Percentiles rank a stretch among this genome's conserved stretches.
Evolutionary conservation across 1,140 invertebrate species (phyloP).

Genomic region (Sminthurides bifidus): DNA sequence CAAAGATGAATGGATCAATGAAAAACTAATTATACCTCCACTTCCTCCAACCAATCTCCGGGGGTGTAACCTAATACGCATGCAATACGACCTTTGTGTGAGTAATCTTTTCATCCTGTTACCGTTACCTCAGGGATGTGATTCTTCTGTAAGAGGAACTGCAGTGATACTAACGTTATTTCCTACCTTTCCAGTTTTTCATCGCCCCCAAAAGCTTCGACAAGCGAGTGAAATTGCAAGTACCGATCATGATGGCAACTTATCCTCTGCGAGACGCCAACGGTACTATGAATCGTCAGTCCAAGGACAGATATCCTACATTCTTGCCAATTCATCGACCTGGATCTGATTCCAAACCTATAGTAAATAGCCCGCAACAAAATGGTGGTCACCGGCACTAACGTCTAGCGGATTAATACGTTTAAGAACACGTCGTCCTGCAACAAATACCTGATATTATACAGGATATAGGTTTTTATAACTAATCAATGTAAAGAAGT

Average conservation of each 20-base stretch:
- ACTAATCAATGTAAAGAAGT: too few relatives aligned
- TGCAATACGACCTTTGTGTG: constrained; percentile 89
- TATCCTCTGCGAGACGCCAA: constrained; percentile 61
- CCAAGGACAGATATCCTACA: constrained; percentile 20
- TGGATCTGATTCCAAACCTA: constrained; percentile 17
- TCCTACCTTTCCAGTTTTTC: constrained; percentile 60
- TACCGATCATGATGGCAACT: constrained; percentile 85
- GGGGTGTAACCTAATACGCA: constrained; percentile 86
- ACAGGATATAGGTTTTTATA: too few relatives aligned
- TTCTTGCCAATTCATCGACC: constrained; percentile 26
- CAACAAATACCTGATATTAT: too few relatives aligned
- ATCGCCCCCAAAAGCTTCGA: constrained; percentile 80
- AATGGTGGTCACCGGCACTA: too few relatives aligned
- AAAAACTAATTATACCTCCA: constrained; percentile 84
- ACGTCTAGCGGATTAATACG: too few relatives aligned
- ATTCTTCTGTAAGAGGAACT: neutral
- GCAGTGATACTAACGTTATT: neutral
- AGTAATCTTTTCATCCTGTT: constrained; percentile 39
- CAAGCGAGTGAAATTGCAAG: constrained; percentile 80
- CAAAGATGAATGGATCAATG: constrained; percentile 74
- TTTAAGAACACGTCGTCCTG: too few relatives aligned
- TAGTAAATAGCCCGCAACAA: constrained; percentile 6
- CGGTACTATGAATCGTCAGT: constrained; percentile 34
- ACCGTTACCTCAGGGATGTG: too few relatives aligned
- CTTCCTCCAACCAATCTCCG: constrained; percentile 86